These are phyloP conservation scores for Hetaerina americana DNA, from an alignment of 1,140 invertebrate genomes.

Conservation along the genomic window DNA sequence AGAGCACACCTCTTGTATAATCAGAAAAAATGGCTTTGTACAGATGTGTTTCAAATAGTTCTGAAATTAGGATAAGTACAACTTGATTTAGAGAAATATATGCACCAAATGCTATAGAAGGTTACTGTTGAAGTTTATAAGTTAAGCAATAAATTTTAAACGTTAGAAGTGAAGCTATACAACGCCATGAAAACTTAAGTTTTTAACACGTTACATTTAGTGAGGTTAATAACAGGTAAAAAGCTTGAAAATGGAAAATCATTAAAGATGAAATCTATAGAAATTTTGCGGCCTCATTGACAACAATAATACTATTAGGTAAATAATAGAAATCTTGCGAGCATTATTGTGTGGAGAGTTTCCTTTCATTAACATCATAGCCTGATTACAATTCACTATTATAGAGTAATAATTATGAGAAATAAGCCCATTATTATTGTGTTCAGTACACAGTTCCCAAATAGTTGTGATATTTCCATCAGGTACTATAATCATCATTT, in stretches of 20 bases:
- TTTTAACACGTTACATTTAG: neutral
- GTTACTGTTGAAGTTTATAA: neutral
- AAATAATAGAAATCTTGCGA: neutral
- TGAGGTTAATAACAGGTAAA: too few relatives aligned
- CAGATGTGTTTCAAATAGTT: neutral
- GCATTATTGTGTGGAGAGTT: neutral
- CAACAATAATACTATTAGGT: neutral
- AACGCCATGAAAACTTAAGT: neutral
- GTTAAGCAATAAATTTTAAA: neutral
- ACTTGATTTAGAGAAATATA: neutral
- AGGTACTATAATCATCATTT: neutral
- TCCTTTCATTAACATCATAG: neutral
- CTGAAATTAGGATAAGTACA: neutral
- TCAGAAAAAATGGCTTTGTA: neutral
- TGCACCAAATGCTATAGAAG: neutral
- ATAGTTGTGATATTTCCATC: neutral
- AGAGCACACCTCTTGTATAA: neutral
- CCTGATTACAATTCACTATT: neutral
- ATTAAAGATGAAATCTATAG: neutral
- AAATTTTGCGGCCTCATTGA: neutral
- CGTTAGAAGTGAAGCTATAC: neutral
- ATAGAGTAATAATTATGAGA: neutral
- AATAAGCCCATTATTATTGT: neutral
- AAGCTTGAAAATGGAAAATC: neutral
- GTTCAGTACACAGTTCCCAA: neutral